Evolutionary conservation across 2,113 vertebrate genomes (phyloP), one percentile per base, ranked within the genome.

Genomic region (Capreolus pygargus): DNA sequence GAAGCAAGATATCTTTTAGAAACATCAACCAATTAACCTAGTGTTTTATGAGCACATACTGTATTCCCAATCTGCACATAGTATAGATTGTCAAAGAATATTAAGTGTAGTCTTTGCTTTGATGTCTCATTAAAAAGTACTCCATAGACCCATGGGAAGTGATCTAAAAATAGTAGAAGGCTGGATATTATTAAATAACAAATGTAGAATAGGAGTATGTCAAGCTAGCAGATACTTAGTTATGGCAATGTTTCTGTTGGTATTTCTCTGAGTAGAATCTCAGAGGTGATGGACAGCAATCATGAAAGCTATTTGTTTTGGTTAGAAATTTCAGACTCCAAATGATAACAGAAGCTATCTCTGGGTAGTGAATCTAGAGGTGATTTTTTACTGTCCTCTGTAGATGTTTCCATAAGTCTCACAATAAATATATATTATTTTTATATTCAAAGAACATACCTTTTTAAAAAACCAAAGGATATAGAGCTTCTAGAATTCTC

Each of bases 21-120:
- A 97, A 94, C 13, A 90, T 92, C 85, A 88, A 76, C 61, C 92
- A 95, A 96, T 91, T 96, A 95, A 74, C 43, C 89, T 17, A 27
- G 12, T 92, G 81, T 94, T 97, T 97, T 94, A 89, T 58, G n/a
- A 93, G 36, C 25, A 87, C 28, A 81, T 70, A 28, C 12, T 91
- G 33, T 50, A 97, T 96, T 94, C 33, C 25, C 86, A 95, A 92
- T 87, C 84, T 86, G 45, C 43, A 95, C 58, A 64, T 6, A 92
- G 16, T 55, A 54, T 43, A 90, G 50, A 85, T 17, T 95, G 82
- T 87, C 74, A 95, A 81, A 89, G 57, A 94, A 81, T 87, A 90
- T 84, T 95, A 86, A 94, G 57, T 55, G 74, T 74, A 85, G 81
- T 67, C n/a, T 47, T 82, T 82, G 33, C 57, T 94, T 83, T 97